Percentiles rank a stretch among this genome's conserved stretches.
These are phyloP conservation scores for Coryphaenoides rupestris DNA, from an alignment of 2,113 vertebrate genomes.

Conservation along the genomic window DNA sequence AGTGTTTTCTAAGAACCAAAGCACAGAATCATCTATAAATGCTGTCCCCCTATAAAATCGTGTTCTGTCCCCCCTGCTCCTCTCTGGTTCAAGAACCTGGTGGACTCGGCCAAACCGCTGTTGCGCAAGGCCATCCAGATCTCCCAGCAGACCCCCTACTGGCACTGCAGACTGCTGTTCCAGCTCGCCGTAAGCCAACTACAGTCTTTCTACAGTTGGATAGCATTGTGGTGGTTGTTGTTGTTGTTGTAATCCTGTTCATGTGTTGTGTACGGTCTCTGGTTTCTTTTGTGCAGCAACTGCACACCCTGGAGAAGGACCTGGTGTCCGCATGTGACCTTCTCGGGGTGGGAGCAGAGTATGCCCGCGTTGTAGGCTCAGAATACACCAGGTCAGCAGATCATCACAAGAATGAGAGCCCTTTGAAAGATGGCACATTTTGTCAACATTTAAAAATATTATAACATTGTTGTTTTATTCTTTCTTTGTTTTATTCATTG, in stretches of 20 bases:
- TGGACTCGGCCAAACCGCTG: slow-evolving; percentile 94
- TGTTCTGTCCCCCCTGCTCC: no score
- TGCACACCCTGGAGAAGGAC: slow-evolving; percentile 97
- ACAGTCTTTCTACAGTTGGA: no score
- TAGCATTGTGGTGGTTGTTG: no score
- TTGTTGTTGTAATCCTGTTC: neutral
- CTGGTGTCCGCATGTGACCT: slow-evolving; percentile 96
- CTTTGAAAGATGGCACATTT: no score
- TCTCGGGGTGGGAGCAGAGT: slow-evolving; percentile 93
- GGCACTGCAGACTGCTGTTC: slow-evolving; percentile 97
- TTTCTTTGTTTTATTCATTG: no score
- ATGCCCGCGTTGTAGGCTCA: slow-evolving; percentile 93
- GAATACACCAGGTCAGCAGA: slow-evolving; percentile 90
- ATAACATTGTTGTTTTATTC: no score
- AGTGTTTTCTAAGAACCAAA: no score
- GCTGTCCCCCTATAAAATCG: no score
- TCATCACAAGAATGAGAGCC: neutral
- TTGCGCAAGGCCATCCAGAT: slow-evolving; percentile 98
- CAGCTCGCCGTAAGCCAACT: slow-evolving; percentile 86
- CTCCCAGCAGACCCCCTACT: slow-evolving; percentile 96
- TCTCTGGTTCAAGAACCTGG: slow-evolving; percentile 82
- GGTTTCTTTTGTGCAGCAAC: slow-evolving; percentile 77
- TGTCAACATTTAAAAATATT: no score
- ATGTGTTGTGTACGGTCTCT: neutral
- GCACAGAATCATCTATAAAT: no score